These are phyloP conservation scores for Syndactyla subalaris DNA, from an alignment of 2,797 vertebrate species.

Conservation along the genomic window DNA sequence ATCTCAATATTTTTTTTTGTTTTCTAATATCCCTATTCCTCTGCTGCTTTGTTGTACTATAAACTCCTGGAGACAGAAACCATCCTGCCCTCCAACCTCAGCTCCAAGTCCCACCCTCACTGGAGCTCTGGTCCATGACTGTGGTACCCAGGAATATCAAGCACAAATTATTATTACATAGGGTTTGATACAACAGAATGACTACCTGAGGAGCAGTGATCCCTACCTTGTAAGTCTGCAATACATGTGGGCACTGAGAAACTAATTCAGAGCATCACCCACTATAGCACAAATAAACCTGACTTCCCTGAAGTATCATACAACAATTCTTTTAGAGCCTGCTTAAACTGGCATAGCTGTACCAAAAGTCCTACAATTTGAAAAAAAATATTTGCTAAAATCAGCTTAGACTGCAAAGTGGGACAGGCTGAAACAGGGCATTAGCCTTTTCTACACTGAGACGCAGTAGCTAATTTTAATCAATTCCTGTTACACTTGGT, in stretches of 20 bases:
- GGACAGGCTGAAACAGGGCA: background rate
- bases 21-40: background rate
- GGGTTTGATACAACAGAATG: background rate
- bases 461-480: background rate
- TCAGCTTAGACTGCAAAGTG: background rate
- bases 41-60: background rate
- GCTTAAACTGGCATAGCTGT: background rate
- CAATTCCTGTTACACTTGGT: fast-evolving
- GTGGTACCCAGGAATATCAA: background rate
- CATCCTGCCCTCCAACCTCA: background rate
- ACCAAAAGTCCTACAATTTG: background rate
- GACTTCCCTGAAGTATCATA: background rate
- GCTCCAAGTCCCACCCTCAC: background rate
- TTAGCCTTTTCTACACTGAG: background rate
- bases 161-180: background rate
- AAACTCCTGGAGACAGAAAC: background rate
- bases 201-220: background rate
- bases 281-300: background rate
- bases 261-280: too few species aligned
- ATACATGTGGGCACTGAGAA: fast-evolving
- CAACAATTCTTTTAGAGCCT: background rate
- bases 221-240: background rate
- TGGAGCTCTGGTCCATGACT: background rate
- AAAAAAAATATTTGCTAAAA: background rate
- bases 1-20: background rate